Evolutionary conservation across 2,888 invertebrate species (phyloP).

Genomic region (Cephus runcator): DNA sequence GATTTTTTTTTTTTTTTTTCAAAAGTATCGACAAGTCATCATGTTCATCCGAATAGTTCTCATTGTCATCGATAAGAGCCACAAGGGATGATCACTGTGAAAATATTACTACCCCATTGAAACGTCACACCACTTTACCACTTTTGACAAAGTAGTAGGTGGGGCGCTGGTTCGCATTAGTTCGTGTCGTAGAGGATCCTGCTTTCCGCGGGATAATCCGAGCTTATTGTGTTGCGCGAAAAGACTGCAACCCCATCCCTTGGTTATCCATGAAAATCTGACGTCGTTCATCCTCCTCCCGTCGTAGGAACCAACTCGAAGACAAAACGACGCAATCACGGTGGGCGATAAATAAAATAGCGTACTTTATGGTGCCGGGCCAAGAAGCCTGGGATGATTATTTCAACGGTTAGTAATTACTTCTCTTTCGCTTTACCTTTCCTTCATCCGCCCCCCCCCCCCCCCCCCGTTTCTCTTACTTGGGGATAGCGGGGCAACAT

Average conservation of each 20-base stretch:
- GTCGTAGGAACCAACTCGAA: neutral
- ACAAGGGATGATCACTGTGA: neutral
- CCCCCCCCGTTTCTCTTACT: constrained; percentile 35
- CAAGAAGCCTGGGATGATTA: constrained; percentile 43
- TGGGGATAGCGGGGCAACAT: constrained; percentile 47
- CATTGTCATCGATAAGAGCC: neutral
- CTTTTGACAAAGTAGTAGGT: neutral
- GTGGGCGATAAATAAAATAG: constrained; percentile 38
- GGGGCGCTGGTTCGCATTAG: neutral
- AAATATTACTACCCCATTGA: neutral
- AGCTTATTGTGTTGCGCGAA: neutral
- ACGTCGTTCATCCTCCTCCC: neutral
- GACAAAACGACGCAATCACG: constrained; percentile 2
- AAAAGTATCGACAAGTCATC: neutral
- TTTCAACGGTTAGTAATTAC: constrained; percentile 60
- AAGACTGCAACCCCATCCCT: neutral
- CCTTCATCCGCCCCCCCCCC: constrained; percentile 19
- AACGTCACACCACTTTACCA: neutral
- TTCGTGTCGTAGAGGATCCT: neutral
- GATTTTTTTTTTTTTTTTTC: neutral
- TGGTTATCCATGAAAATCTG: constrained; percentile 6
- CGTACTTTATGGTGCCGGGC: constrained; percentile 21
- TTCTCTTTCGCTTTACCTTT: constrained; percentile 50
- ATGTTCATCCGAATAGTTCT: neutral
- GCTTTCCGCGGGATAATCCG: neutral